Evolutionary conservation across 2,888 invertebrate species (phyloP).

Genomic region (Heteropelma amictum): DNA sequence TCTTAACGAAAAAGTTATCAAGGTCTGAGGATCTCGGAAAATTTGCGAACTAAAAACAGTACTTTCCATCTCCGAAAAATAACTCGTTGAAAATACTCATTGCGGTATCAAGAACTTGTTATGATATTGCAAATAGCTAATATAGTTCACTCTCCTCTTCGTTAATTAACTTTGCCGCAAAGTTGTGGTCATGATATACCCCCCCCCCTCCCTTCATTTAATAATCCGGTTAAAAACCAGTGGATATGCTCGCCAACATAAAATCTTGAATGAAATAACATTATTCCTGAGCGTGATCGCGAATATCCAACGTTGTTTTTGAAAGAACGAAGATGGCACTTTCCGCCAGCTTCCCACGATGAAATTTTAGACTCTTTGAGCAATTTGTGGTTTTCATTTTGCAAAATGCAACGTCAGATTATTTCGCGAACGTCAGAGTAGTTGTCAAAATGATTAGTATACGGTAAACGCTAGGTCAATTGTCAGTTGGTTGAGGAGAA

Average conservation of each 20-base stretch:
- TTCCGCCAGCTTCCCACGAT: too few species aligned
- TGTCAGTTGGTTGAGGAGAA: slow-evolving; percentile 19
- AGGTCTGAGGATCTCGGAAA: slow-evolving; percentile 21
- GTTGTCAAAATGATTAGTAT: slow-evolving; percentile 25
- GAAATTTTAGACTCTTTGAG: not conserved
- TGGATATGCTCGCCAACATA: too few species aligned
- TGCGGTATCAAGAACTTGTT: not conserved
- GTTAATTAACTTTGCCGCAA: not conserved
- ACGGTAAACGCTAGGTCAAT: slow-evolving; percentile 10
- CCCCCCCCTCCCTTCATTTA: too few species aligned
- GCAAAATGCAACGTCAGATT: not conserved
- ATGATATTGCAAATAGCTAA: not conserved
- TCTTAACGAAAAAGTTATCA: slow-evolving; percentile 5
- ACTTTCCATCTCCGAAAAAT: not conserved
- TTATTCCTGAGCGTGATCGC: too few species aligned
- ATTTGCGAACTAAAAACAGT: slow-evolving; percentile 26
- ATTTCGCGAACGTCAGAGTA: not conserved
- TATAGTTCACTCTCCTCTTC: not conserved
- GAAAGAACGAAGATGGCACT: too few species aligned
- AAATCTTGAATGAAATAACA: too few species aligned
- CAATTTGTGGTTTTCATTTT: not conserved
- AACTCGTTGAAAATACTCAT: not conserved
- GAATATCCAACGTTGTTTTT: too few species aligned
- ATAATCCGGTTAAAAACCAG: too few species aligned
- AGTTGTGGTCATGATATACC: too few species aligned